These are phyloP conservation scores for Gibbula magus DNA, from an alignment of 2,888 invertebrate species.

Conservation along the genomic window DNA sequence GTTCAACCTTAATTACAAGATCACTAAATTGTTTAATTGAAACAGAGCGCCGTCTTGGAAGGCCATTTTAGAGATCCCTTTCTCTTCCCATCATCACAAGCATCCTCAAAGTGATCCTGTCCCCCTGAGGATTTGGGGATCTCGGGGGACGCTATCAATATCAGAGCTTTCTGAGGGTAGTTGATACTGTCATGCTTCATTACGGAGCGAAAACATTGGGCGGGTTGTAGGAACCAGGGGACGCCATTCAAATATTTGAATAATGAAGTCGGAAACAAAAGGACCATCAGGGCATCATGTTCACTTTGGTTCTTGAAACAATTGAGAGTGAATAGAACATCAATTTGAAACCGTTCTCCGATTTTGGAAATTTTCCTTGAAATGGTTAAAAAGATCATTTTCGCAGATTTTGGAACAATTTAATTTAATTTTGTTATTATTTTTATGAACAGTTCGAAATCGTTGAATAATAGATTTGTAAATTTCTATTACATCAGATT, in stretches of 20 bases:
- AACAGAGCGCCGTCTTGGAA: background rate
- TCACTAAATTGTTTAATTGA: conserved; percentile 21
- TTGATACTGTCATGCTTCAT: background rate
- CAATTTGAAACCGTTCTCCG: too few species aligned
- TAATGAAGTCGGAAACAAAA: conserved; percentile 20
- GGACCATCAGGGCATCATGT: conserved; percentile 15
- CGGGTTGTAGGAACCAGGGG: background rate
- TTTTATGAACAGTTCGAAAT: too few species aligned
- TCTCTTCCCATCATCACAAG: background rate
- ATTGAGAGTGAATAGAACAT: too few species aligned
- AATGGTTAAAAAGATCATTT: too few species aligned
- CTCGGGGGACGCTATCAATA: conserved; percentile 4
- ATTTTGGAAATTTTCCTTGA: too few species aligned
- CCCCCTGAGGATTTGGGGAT: background rate
- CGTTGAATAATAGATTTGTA: too few species aligned
- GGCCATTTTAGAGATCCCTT: background rate
- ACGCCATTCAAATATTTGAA: conserved; percentile 6
- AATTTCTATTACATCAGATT: too few species aligned
- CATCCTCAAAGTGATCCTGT: background rate
- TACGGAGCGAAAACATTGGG: conserved; percentile 1
- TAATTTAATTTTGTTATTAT: too few species aligned
- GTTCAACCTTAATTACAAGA: conserved; percentile 15
- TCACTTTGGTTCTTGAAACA: background rate
- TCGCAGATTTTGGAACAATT: too few species aligned
- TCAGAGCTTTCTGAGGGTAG: background rate